These are phyloP conservation scores for Gymnodraco acuticeps DNA, from an alignment of 2,797 vertebrate species.

Conservation along the genomic window DNA sequence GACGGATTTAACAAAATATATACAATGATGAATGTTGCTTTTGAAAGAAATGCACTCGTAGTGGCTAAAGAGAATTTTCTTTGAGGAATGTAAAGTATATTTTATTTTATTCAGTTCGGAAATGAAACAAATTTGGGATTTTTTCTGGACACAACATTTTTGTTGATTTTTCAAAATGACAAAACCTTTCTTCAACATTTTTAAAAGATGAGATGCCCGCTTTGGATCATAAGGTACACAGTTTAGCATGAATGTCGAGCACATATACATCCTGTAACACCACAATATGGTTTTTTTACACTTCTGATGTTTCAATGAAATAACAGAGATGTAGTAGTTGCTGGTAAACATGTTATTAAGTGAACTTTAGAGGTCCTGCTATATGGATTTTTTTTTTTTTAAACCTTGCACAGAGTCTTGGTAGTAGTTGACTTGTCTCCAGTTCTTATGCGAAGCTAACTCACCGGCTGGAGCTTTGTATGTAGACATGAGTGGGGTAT, in stretches of 20 bases:
- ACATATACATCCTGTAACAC: background rate
- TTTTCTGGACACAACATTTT: background rate
- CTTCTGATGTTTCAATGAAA: background rate
- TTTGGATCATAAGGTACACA: background rate
- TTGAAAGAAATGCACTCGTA: background rate
- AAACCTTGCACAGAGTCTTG: background rate
- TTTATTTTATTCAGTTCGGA: background rate
- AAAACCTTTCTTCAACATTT: background rate
- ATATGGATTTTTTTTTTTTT: background rate
- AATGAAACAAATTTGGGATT: background rate
- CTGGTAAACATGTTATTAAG: background rate
- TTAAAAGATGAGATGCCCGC: background rate
- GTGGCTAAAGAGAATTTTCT: background rate
- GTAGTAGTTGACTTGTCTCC: background rate
- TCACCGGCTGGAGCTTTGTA: background rate
- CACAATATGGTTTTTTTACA: background rate
- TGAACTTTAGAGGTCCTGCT: background rate
- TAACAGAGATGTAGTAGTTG: background rate
- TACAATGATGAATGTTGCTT: no score
- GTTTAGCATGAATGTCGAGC: background rate
- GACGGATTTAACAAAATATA: conserved; percentile 5
- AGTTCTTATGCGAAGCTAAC: background rate
- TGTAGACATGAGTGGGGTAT: background rate
- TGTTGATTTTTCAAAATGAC: background rate
- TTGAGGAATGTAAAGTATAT: background rate